Evolutionary conservation across 2,888 invertebrate genomes (phyloP), one percentile per base, ranked within the genome.

Genomic region (Chalcosyrphus nemorum): DNA sequence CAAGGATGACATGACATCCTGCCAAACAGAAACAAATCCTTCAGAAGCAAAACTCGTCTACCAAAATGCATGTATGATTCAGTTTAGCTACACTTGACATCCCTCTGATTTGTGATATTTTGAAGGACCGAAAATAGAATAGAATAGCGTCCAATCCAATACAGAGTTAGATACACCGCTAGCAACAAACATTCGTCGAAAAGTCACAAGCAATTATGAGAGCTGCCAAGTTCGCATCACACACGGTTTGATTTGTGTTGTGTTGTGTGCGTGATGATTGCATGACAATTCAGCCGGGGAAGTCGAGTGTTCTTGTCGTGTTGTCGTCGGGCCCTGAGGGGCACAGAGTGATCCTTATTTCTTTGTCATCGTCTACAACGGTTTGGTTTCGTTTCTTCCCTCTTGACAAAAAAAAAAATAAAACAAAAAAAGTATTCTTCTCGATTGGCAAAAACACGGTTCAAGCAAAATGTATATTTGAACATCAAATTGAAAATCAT

Each of bases 121-220:
- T 54, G 29, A 3, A 7, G 9, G 27, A 27, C 47, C 7, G 29
- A 72, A 72, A 61, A n/a, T n/a, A n/a, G n/a, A n/a, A n/a, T n/a
- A n/a, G n/a, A n/a, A n/a, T n/a, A n/a, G n/a, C n/a, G n/a, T n/a
- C n/a, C n/a, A n/a, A n/a, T n/a, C n/a, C n/a, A n/a, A n/a, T n/a
- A n/a, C n/a, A n/a, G n/a, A n/a, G n/a, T n/a, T 47, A 50, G 71
- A 27, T 38, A 45, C 45, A 56, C 21, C 43, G 45, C 45, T 11
- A 21, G 6, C 47, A 35, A 57, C 38, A 47, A 47, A 32, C 29
- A 19, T 35, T 47, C 32, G 41, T 41, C 59, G 9, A 41, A 24
- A 59, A 19, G 21, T 41, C 61, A 35, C 41, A 61, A 72, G 59
- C 72, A 72, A 59, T 71, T 71, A 72, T 41, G 50, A 72, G 50